Conservation (phyloP, 2,797 vertebrate species). For the Arvicola amphibius region DNA sequence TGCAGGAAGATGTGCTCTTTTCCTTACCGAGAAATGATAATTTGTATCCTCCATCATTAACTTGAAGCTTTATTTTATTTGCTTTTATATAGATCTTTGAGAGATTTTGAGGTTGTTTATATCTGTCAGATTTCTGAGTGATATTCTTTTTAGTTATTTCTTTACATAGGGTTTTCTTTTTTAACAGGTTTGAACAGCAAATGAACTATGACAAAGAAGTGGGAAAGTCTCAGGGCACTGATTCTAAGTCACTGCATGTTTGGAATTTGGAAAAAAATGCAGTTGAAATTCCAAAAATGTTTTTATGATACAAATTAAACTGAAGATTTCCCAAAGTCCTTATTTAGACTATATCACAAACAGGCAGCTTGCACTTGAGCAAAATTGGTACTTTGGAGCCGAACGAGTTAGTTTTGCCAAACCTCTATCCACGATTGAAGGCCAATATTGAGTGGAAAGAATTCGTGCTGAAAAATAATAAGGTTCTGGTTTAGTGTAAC, state of each 20-base stretch:
- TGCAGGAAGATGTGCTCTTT: not conserved
- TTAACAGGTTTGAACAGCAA: not conserved
- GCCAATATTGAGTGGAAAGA: not conserved
- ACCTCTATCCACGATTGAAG: not conserved
- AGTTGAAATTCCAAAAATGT: not conserved
- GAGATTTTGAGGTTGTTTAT: not conserved
- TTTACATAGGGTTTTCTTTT: not conserved
- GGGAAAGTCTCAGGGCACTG: not conserved
- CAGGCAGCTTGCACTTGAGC: slow-evolving; percentile 9
- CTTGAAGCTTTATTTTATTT: not conserved
- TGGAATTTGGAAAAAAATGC: slow-evolving; percentile 28
- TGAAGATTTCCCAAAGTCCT: slow-evolving; percentile 15
- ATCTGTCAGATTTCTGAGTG: not conserved
- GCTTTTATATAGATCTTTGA: slow-evolving; percentile 2
- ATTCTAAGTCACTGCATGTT: not conserved
- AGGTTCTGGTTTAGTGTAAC: slow-evolving; percentile 15
- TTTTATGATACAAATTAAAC: slow-evolving; percentile 13
- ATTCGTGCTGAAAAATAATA: not conserved
- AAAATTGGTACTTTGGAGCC: not conserved
- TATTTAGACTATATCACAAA: not conserved
- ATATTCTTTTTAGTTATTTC: not conserved
- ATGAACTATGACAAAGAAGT: not conserved
- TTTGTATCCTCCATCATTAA: not conserved
- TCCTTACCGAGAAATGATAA: not conserved
- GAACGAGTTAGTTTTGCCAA: slow-evolving; percentile 19